phyloP scores from a whole-genome alignment of 2,888 invertebrate species.

The Carcina quercana region DNA sequence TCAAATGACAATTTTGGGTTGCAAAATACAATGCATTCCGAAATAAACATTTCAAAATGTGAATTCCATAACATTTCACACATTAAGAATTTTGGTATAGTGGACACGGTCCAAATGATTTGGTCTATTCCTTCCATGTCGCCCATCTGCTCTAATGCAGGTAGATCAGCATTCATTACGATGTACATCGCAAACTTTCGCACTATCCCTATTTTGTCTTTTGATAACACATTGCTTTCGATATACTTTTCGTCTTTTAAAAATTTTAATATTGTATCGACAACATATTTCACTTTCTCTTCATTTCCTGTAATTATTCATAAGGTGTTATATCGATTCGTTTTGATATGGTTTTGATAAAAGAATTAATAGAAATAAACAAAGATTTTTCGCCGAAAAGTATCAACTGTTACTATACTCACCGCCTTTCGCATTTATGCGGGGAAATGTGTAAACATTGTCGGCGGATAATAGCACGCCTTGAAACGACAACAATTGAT shows the following conservation, averaged over 20 bases:
- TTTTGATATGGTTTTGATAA: not conserved
- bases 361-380: not conserved
- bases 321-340: not conserved
- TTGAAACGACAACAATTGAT: slow-evolving; percentile 50
- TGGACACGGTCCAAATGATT: slow-evolving; percentile 51
- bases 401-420: slow-evolving; percentile 14
- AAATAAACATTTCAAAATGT: slow-evolving; percentile 43
- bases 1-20: slow-evolving; percentile 46
- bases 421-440: slow-evolving; percentile 52
- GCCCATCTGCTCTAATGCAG: slow-evolving; percentile 38
- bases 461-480: slow-evolving; percentile 52
- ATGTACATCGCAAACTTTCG: slow-evolving; percentile 52
- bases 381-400: not conserved
- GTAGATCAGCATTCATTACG: slow-evolving; percentile 47
- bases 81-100: slow-evolving; percentile 48
- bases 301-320: slow-evolving; percentile 54
- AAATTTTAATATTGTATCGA: slow-evolving; percentile 33
- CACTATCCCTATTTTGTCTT: slow-evolving; percentile 23
- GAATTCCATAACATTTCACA: slow-evolving; percentile 56
- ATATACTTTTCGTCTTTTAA: slow-evolving; percentile 38
- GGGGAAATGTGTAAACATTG: slow-evolving; percentile 42
- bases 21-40: slow-evolving; percentile 44
- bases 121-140: slow-evolving; percentile 44
- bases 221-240: slow-evolving; percentile 24
- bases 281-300: slow-evolving; percentile 40